Evolutionary conservation across 2,797 vertebrate genomes (phyloP).

Genomic region (Pseudochirops cupreus): DNA sequence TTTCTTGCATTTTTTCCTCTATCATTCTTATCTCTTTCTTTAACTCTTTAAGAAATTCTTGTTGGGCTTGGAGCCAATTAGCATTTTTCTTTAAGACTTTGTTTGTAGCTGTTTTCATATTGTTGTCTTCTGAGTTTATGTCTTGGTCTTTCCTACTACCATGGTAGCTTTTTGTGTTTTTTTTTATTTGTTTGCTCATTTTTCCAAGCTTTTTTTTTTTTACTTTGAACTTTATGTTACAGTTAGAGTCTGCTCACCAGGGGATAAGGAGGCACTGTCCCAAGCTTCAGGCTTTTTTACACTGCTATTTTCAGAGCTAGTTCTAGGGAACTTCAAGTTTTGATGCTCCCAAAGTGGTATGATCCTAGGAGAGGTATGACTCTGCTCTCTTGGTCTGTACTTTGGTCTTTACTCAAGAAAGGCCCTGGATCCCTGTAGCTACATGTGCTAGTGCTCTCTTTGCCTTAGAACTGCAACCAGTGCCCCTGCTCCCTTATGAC

Average conservation of each 20-base stretch:
- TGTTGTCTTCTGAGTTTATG: neutral
- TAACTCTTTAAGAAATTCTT: neutral
- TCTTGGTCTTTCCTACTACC: neutral
- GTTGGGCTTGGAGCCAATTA: neutral
- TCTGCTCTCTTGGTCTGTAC: neutral
- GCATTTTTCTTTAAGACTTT: neutral
- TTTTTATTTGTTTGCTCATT: neutral
- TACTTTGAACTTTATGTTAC: neutral
- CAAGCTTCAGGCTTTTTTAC: neutral
- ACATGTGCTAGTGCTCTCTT: neutral
- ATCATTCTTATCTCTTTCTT: neutral
- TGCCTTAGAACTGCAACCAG: neutral
- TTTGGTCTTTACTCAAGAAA: neutral
- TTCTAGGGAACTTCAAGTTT: neutral
- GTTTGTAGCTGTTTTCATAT: neutral
- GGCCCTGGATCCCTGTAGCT: neutral
- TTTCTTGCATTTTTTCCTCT: neutral
- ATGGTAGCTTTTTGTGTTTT: neutral
- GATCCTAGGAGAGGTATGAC: neutral
- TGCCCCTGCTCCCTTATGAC: neutral
- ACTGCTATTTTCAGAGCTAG: neutral
- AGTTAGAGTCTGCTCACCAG: neutral
- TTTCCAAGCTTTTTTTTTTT: neutral
- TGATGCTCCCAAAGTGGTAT: neutral
- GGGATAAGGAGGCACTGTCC: neutral